Evolutionary conservation across 2,797 vertebrate species (phyloP).

Genomic region (Nyctalus aviator): DNA sequence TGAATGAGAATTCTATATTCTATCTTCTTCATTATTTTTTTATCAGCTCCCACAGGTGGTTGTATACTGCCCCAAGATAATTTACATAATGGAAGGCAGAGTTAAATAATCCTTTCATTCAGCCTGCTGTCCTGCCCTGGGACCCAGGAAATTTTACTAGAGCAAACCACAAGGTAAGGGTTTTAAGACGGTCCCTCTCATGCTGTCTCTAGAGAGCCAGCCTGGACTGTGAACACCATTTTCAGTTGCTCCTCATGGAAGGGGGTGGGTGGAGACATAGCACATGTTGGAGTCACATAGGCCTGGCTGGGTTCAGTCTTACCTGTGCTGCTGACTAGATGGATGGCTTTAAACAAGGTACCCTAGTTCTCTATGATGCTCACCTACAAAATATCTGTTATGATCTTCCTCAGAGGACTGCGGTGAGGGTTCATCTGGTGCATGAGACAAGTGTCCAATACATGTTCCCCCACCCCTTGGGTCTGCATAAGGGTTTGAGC

Average conservation of each 20-base stretch:
- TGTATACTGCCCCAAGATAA: neutral
- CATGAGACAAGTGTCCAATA: accelerated
- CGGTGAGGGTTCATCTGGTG: neutral
- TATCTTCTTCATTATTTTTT: too few species aligned
- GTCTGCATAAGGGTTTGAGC: neutral
- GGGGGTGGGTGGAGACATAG: neutral
- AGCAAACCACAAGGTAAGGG: neutral
- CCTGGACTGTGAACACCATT: neutral
- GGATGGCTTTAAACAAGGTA: neutral
- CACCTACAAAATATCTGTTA: neutral
- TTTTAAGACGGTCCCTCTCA: neutral
- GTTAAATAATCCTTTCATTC: neutral
- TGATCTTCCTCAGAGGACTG: neutral
- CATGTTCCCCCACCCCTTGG: accelerated
- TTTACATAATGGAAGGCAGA: neutral
- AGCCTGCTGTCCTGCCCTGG: neutral
- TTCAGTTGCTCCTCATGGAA: neutral
- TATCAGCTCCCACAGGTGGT: neutral
- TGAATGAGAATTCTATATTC: neutral
- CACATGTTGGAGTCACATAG: neutral
- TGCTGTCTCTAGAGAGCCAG: neutral
- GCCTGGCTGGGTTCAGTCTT: neutral
- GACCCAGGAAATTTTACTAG: neutral
- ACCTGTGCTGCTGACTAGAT: neutral
- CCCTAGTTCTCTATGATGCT: neutral